Base-by-base conservation (phyloP, 2,888 invertebrate species). In the Spialia ferax region DNA sequence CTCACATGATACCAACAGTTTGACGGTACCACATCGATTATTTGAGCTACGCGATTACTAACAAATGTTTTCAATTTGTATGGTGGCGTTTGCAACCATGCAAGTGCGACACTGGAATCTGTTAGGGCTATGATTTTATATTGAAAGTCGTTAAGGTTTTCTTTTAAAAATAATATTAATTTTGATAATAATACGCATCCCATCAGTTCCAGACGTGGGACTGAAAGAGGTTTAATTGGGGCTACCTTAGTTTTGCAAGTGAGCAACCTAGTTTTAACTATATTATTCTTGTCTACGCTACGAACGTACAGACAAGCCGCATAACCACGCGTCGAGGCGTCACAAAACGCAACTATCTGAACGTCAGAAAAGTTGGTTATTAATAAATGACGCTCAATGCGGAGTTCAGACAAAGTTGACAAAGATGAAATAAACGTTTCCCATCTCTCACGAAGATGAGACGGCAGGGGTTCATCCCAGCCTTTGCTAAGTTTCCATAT, bases 341-440 rank as follows among this genome's bases (percentile, higher is more conserved):
- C 63, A 35, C 63, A 23, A 63, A 63, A 63, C 32, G 48, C 48
- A 7, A 32, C 26, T 32, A 56, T 22, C 20, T 50, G 50, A 20
- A 50, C 50, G 50, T 42, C 50, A 50, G 20, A 22, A 50, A 50
- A 50, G 11, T 11, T 11, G 5, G 22, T 22, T 22, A 50, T 50
- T 50, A 50, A 22, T 22, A 50, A 22, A 22, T 22, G 20, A 50
- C 50, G 50, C 22, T 50, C 50, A 22, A 50, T 50, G 3, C 50
- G 50, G 22, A 50, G 50, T 7, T 20, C 20, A 13, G 50, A 50
- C 10, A 50, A 22, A 13, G 11, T 22, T 22, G 50, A 50, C 22
- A 50, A 22, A 13, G 50, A 20, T 13, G 22, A 22, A 20, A 50
- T 22, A 50, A 50, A 50, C 5, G 22, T 50, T 50, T 20, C 20